Percentiles rank a stretch among this genome's conserved stretches.
Conservation (phyloP, 92 coral and sea anemone species). For the Pocillopora grandis region DNA sequence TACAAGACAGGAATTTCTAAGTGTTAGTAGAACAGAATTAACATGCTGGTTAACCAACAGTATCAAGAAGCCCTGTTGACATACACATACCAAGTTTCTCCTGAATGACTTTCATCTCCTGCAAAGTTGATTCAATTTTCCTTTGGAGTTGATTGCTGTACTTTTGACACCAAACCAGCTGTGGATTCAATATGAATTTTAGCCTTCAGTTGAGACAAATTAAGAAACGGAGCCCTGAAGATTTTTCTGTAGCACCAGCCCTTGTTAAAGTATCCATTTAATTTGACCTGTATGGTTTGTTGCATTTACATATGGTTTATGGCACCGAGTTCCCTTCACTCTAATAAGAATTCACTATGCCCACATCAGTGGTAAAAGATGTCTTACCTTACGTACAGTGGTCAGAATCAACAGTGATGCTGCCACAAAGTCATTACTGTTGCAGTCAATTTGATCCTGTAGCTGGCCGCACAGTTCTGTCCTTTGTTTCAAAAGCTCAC, state of each 20-base stretch:
- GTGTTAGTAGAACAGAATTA: background rate
- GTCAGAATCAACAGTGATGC: constrained; percentile 63
- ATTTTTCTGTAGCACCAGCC: too few species aligned
- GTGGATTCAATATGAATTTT: background rate
- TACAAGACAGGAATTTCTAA: background rate
- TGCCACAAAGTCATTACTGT: constrained; percentile 55
- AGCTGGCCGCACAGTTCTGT: constrained; percentile 54
- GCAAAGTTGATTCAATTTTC: constrained; percentile 29
- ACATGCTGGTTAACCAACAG: background rate
- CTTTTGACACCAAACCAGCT: constrained; percentile 57
- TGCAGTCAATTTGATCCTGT: constrained; percentile 54
- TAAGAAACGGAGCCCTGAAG: too few species aligned
- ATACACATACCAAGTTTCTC: constrained; percentile 67
- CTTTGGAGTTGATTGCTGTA: constrained; percentile 46
- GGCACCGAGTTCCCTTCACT: too few species aligned
- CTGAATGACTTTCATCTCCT: constrained; percentile 54
- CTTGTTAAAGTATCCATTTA: too few species aligned
- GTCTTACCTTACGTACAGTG: constrained; percentile 58
- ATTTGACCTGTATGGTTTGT: too few species aligned
- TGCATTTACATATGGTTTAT: too few species aligned
- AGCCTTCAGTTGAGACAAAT: too few species aligned
- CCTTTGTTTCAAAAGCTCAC: constrained; percentile 56
- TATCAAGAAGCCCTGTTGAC: background rate
- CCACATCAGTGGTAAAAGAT: background rate
- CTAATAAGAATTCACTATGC: too few species aligned